A percentile compares a stretch with the other conserved stretches of the same genome.
Conservation (phyloP, 2,113 vertebrate genomes). For the Pterocles orientalis region DNA sequence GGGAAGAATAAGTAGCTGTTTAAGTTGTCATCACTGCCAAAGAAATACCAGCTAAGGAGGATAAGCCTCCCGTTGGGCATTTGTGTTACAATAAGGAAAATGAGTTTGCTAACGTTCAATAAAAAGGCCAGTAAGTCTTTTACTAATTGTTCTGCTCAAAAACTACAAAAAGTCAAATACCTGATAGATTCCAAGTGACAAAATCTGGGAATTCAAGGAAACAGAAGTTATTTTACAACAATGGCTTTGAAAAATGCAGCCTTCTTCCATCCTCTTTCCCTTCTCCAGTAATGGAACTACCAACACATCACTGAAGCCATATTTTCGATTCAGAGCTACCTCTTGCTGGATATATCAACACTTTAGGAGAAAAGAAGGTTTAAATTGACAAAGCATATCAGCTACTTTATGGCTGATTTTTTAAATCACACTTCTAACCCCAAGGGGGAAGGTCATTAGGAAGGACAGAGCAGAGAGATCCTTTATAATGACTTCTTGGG, state of each 20-base stretch:
- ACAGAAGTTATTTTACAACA: not conserved
- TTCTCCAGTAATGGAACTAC: not conserved
- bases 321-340: not conserved
- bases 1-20: not conserved
- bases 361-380: not conserved
- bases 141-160: not conserved
- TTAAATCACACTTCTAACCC: not conserved
- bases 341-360: not conserved
- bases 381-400: not conserved
- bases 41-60: not conserved
- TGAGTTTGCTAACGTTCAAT: not conserved
- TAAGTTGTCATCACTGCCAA: not conserved
- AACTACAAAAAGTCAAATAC: not conserved
- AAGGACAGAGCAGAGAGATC: not conserved
- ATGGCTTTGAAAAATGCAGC: not conserved
- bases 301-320: accelerated
- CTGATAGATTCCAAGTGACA: not conserved
- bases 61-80: not conserved
- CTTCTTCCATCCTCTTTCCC: not conserved
- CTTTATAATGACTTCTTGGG: not conserved
- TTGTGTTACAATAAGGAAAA: not conserved
- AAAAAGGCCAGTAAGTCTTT: not conserved
- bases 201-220: not conserved
- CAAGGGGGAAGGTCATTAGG: not conserved
- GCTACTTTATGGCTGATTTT: not conserved